Percentiles rank a stretch among this genome's conserved stretches.
phyloP scores from a whole-genome alignment of 2,113 vertebrate species.

The Coracopsis vasa region DNA sequence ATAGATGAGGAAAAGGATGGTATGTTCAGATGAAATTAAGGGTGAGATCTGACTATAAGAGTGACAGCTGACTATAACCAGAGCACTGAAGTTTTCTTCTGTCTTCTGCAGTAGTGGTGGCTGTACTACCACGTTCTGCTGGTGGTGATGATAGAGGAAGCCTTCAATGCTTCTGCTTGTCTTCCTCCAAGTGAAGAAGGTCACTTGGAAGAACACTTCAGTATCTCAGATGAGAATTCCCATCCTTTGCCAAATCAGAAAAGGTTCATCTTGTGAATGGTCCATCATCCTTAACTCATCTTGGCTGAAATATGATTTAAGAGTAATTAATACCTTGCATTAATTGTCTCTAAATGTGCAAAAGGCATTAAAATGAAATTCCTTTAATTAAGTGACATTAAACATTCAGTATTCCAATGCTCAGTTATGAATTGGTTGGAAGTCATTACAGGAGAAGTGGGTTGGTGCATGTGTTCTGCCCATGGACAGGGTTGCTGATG shows the following conservation, averaged over 20 bases:
- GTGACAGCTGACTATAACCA: neutral
- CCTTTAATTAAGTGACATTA: conserved; percentile 35
- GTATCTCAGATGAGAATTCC: neutral
- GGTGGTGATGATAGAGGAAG: neutral
- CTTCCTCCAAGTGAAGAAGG: no score
- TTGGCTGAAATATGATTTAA: neutral
- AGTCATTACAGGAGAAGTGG: neutral
- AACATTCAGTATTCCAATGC: neutral
- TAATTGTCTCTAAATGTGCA: conserved; percentile 33
- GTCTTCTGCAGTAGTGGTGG: neutral
- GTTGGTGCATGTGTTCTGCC: neutral
- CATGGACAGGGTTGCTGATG: neutral
- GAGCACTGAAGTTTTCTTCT: neutral
- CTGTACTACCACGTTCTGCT: neutral
- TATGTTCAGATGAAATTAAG: neutral
- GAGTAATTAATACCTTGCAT: neutral
- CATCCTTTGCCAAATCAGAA: neutral
- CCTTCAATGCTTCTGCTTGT: neutral
- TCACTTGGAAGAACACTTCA: neutral
- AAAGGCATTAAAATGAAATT: conserved; percentile 31
- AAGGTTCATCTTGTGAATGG: neutral
- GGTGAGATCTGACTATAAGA: no score
- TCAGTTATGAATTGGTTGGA: neutral
- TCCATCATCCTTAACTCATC: neutral
- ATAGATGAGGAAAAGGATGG: neutral